Conservation (phyloP, 2,888 invertebrate species). For the Drosophila cognata region DNA sequence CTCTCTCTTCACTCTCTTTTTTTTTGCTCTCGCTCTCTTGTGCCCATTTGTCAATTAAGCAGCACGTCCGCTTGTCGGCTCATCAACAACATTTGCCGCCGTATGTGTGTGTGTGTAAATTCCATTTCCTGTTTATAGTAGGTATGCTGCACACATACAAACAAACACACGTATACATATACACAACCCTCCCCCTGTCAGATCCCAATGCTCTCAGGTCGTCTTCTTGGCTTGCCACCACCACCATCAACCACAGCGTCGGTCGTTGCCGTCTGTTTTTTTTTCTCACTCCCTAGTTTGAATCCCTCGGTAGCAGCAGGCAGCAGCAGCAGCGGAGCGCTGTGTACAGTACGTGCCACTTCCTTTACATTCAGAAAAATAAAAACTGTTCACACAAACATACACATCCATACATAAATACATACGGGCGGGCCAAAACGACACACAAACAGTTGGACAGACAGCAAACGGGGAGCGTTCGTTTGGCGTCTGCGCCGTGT, state of each 20-base stretch:
- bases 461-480: slow-evolving; percentile 48
- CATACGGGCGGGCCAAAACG: slow-evolving; percentile 44
- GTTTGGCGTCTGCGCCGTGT: slow-evolving; percentile 73
- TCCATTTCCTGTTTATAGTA: slow-evolving; percentile 80
- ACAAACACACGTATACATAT: slow-evolving; percentile 38
- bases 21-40: slow-evolving; percentile 46
- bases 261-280: slow-evolving; percentile 56
- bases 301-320: slow-evolving; percentile 62
- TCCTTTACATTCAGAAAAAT: slow-evolving; percentile 80
- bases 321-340: slow-evolving; percentile 57
- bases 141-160: slow-evolving; percentile 59
- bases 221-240: slow-evolving; percentile 55
- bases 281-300: slow-evolving; percentile 54
- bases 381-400: slow-evolving; percentile 67
- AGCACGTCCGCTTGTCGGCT: slow-evolving; percentile 71
- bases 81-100: slow-evolving; percentile 58
- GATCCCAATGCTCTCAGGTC: slow-evolving; percentile 36
- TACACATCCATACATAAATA: slow-evolving; percentile 25
- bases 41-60: slow-evolving; percentile 76
- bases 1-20: slow-evolving; percentile 30
- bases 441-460: slow-evolving; percentile 48
- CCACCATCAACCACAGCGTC: slow-evolving; percentile 47
- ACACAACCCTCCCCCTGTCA: slow-evolving; percentile 2
- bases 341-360: slow-evolving; percentile 80
- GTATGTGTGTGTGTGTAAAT: slow-evolving; percentile 62